Conservation (phyloP, 2,113 vertebrate species). For the Pachyramphus minor region DNA sequence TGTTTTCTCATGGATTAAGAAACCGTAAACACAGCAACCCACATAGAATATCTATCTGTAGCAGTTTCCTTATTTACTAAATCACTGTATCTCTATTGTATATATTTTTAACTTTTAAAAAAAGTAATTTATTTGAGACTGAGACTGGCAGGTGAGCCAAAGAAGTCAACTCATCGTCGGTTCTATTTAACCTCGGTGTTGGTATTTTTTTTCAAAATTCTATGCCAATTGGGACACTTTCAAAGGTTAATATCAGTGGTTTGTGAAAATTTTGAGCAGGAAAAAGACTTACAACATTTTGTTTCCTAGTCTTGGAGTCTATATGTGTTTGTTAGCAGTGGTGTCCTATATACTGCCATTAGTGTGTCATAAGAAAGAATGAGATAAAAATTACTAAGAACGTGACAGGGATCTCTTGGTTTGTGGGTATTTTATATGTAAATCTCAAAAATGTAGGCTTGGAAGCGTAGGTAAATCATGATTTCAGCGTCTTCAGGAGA, state of each 20-base stretch:
- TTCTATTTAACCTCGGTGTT: not conserved
- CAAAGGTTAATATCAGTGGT: not conserved
- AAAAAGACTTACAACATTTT: fast-evolving
- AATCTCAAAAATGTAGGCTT: not conserved
- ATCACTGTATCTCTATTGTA: not conserved
- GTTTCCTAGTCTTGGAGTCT: not conserved
- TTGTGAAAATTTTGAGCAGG: not conserved
- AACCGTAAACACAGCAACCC: too few relatives aligned
- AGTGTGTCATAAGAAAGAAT: not conserved
- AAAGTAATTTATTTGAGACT: not conserved
- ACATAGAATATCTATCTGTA: not conserved
- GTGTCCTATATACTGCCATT: not conserved
- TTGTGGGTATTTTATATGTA: not conserved
- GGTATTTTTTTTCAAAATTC: not conserved
- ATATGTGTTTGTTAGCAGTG: not conserved
- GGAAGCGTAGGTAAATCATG: fast-evolving
- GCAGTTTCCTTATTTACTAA: not conserved
- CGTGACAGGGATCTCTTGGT: fast-evolving
- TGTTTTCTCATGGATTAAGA: not conserved
- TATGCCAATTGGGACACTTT: not conserved
- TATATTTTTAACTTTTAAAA: not conserved
- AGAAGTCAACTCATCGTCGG: not conserved
- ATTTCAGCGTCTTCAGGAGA: not conserved
- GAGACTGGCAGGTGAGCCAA: not conserved
- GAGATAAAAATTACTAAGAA: not conserved